Evolutionary conservation across 2,888 invertebrate species (phyloP), one percentile per base, ranked within the genome.

Genomic region (Helicoverpa assulta): DNA sequence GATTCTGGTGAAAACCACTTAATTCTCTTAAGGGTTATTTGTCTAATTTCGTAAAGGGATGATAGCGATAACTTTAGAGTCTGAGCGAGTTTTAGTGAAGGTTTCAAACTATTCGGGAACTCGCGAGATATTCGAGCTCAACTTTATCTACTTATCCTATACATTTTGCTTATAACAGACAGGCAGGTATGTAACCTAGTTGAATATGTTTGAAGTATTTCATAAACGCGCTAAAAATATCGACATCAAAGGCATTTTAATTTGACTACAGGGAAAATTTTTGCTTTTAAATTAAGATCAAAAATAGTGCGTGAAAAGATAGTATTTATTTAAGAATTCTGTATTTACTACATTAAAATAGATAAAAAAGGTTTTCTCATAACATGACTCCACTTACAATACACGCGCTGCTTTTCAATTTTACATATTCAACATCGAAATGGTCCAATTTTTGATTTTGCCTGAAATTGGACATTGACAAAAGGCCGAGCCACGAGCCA

Each of bases 1-100:
- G 63, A 73, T 68, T 70, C 55, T 53, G 33, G 29, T 55, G 55
- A 19, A 67, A 69, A 61, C 56, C 33, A 37, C 74, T 73, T 69
- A 66, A 72, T 73, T 67, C 65, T 70, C 61, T 55, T 64, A 61
- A 67, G 64, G 71, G 62, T 73, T 72, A 74, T 74, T 75, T 64
- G 70, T 78, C 77, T 81, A 78, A 81, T 84, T 79, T 76, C 33
- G 70, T 64, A 70, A 80, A 81, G 79, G 80, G 78, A 76, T 60
- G 51, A 66, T 61, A 67, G 57, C 81, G 76, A 72, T 82, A 82
- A 82, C 61, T 82, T 80, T n/a, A 18, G 33, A 56, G 65, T 70
- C 63, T 71, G 70, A 37, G 59, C 14, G 43, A 82, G 63, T 80
- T 81, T 60, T 61, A 19, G 58, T 56, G 64, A 67, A 70, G 68